Evolutionary conservation across 2,113 vertebrate species (phyloP).

Genomic region (Rhabdomys dilectus): DNA sequence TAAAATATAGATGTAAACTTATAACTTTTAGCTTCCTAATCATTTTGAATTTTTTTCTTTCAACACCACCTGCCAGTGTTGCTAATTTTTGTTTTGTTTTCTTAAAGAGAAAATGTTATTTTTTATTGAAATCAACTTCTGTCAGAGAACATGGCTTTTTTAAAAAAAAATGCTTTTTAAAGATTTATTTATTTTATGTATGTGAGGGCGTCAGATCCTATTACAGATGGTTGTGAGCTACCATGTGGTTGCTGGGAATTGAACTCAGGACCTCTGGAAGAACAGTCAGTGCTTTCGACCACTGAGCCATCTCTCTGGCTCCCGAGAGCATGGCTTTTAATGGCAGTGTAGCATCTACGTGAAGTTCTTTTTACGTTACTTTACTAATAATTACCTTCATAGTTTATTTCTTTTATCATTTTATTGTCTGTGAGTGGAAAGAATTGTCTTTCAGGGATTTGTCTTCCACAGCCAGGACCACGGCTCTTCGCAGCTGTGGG

Average conservation of each 20-base stretch:
- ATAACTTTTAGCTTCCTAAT: conserved; percentile 8
- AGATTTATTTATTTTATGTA: too few relatives aligned
- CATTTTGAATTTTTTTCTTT: conserved; percentile 44
- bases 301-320: too few relatives aligned
- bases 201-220: too few relatives aligned
- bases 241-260: too few relatives aligned
- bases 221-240: too few relatives aligned
- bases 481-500: not conserved
- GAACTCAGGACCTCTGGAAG: too few relatives aligned
- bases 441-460: not conserved
- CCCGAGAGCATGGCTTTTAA: not conserved
- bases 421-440: not conserved
- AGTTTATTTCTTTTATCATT: conserved; percentile 22
- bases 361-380: not conserved
- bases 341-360: not conserved
- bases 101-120: not conserved
- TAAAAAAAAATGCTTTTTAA: too few relatives aligned
- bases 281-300: too few relatives aligned
- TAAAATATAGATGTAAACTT: conserved; percentile 12
- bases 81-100: not conserved
- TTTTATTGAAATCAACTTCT: not conserved
- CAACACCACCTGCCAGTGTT: conserved; percentile 50
- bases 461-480: not conserved
- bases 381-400: conserved; percentile 15
- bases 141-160: not conserved